A percentile compares a stretch with the other conserved stretches of the same genome.
These are phyloP conservation scores for Tragelaphus oryx DNA, from an alignment of 2,797 vertebrate genomes.

Conservation along the genomic window DNA sequence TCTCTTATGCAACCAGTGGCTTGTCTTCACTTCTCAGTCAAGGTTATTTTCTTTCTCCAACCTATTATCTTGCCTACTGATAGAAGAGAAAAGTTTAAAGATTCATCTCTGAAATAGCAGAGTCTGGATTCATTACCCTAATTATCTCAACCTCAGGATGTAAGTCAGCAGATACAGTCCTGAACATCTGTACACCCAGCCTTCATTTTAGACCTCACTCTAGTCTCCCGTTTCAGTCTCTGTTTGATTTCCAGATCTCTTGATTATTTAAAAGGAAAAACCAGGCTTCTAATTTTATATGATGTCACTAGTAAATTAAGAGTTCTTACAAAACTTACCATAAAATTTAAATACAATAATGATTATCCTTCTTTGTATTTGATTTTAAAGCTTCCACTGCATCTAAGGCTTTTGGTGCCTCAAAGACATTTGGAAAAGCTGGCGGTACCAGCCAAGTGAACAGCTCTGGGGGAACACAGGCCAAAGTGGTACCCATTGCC, in stretches of 20 bases:
- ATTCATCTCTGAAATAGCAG: not conserved
- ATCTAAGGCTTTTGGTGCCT: constrained; percentile 79
- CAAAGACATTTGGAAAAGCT: constrained; percentile 84
- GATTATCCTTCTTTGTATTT: constrained; percentile 39
- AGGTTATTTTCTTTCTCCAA: not conserved
- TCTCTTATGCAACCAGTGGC: not conserved
- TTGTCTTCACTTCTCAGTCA: not conserved
- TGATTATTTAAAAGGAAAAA: not conserved
- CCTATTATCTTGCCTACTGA: not conserved
- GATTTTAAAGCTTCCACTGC: constrained; percentile 75
- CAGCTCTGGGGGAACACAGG: constrained; percentile 87
- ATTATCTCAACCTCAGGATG: not conserved
- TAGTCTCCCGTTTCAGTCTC: not conserved
- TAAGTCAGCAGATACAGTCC: not conserved
- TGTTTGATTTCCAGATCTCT: not conserved
- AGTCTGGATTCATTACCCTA: not conserved
- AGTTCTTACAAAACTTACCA: not conserved
- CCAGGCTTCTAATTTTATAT: not conserved
- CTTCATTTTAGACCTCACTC: not conserved
- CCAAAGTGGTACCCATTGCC: constrained; percentile 94
- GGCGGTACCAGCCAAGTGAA: constrained; percentile 74
- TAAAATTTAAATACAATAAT: constrained; percentile 23
- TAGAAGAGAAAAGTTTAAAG: not conserved
- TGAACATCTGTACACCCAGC: not conserved
- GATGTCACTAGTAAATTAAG: not conserved